Base-by-base conservation (phyloP, 92 coral and sea anemone genomes). In the Epizoanthus stellaris region DNA sequence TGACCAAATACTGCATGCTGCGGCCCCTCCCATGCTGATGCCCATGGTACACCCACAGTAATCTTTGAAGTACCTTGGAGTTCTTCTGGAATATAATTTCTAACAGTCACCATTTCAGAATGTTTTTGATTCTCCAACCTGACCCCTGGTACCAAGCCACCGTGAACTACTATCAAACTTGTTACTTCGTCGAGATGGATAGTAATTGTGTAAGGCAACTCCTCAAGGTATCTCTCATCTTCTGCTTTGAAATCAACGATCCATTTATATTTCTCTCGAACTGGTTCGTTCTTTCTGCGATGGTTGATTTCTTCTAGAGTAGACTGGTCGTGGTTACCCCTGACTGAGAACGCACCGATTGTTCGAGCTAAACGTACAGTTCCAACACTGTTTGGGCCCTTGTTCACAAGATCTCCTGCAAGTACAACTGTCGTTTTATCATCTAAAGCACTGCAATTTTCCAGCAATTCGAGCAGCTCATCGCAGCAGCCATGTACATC, bases 301-400 rank as follows among this genome's bases (percentile, higher is more conserved):
- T 82, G 81, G 25, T 69, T 69, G 79, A 90, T 86, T 61, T 88
- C 85, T 67, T 82, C 77, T 53, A 93, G 59, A 42, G 87, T 67
- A 30, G 90, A 86, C 70, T 93, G 93, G 73, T 93, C 96, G 61
- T 93, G 96, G 42, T 93, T 93, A 20, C 96, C 96, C 34, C 94
- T 74, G 5, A 93, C 96, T 2, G 91, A 88, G 11, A 62, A 80
- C 47, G 96, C 91, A 10, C 94, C 96, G 34, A 90, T 76, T 77
- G 70, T 72, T 43, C 94, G 90, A 16, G 82, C 92, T 82, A 88
- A 90, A 9, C 69, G 87, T 20, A 91, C 77, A 9, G 92, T 91
- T 80, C 86, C 94, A 16, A 88, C 56, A 36, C 84, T 86, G 80
- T 91, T 86, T 0, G 96, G 96, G n/a, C 96, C 96, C 65, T 91